A percentile compares a stretch with the other conserved stretches of the same genome.
Evolutionary conservation across 2,888 invertebrate genomes (phyloP).

Genomic region (Sesia apiformis): DNA sequence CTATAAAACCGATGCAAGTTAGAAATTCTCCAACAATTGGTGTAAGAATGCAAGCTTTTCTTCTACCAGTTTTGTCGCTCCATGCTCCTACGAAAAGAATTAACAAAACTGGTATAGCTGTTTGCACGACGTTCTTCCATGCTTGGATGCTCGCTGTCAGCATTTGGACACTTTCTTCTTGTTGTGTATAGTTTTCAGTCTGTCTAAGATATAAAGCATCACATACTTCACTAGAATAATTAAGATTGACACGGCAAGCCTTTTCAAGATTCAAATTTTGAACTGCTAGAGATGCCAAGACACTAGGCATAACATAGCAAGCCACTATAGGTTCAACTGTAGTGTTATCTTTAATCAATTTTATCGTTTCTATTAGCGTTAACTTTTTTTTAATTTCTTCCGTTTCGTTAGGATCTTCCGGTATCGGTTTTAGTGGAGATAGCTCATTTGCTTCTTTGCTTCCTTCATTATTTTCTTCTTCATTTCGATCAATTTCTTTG

Average conservation of each 20-base stretch:
- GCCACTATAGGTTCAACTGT: constrained; percentile 84
- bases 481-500: not conserved
- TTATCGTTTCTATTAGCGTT: constrained; percentile 38
- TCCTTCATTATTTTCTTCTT: constrained; percentile 14
- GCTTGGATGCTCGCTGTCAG: constrained; percentile 84
- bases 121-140: constrained; percentile 90
- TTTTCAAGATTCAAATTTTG: constrained; percentile 89
- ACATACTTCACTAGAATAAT: constrained; percentile 80
- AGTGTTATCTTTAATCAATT: constrained; percentile 65
- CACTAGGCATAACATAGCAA: constrained; percentile 79
- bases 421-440: constrained; percentile 32
- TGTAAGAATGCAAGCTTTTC: constrained; percentile 86
- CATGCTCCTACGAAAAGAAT: constrained; percentile 89
- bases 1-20: constrained; percentile 83
- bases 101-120: constrained; percentile 84
- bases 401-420: constrained; percentile 13
- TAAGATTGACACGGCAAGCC: constrained; percentile 87
- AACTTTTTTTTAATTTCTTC: constrained; percentile 26
- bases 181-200: constrained; percentile 74
- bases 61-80: constrained; percentile 80
- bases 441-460: constrained; percentile 29
- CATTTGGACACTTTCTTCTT: constrained; percentile 79
- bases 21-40: constrained; percentile 87
- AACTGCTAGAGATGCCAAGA: constrained; percentile 82
- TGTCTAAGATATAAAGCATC: constrained; percentile 82